Conservation (phyloP, 2,797 vertebrate species). For the Galagoides demidoff region DNA sequence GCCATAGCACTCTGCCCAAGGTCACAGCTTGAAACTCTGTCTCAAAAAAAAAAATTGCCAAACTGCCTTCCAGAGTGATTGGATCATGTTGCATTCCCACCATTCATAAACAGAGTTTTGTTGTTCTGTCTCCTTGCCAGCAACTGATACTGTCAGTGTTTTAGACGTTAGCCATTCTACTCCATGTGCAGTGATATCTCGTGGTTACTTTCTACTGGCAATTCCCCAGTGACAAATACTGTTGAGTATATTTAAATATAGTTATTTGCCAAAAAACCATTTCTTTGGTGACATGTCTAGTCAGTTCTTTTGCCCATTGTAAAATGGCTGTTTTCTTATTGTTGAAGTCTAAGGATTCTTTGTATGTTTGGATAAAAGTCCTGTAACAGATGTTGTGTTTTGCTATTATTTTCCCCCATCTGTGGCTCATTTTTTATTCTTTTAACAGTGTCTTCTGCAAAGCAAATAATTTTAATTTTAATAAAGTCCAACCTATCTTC, state of each 20-base stretch:
- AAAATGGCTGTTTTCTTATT: not conserved
- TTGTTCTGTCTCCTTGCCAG: not conserved
- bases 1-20: too few species aligned
- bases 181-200: not conserved
- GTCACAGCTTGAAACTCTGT: too few species aligned
- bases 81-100: conserved; percentile 6
- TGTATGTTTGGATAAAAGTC: not conserved
- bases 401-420: not conserved
- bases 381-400: not conserved
- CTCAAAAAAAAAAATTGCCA: not conserved
- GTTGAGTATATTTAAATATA: not conserved
- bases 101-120: conserved; percentile 13
- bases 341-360: not conserved
- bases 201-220: not conserved
- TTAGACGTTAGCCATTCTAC: not conserved
- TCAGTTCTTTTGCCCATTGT: not conserved
- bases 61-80: not conserved
- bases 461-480: not conserved
- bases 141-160: not conserved
- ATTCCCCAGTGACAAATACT: not conserved
- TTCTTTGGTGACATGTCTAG: not conserved
- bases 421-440: not conserved
- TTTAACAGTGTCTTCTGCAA: not conserved
- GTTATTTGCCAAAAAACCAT: not conserved
- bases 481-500: not conserved